A percentile compares a stretch with the other conserved stretches of the same genome.
phyloP scores from a whole-genome alignment of 2,888 invertebrate genomes.

The Pseudococcus longispinus region DNA sequence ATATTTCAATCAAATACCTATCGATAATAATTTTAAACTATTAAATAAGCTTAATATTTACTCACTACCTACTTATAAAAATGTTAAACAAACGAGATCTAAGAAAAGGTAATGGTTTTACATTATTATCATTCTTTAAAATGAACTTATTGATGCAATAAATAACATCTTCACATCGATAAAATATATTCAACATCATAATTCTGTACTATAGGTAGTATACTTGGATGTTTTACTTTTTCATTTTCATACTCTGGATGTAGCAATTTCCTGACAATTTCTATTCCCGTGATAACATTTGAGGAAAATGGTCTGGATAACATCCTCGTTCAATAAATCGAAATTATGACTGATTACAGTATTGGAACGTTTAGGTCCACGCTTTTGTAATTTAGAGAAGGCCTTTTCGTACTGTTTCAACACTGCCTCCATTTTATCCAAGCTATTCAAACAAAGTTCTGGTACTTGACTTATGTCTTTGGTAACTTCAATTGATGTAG shows the following conservation, averaged over 20 bases:
- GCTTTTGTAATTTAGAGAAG: conserved; percentile 26
- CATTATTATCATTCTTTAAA: neutral
- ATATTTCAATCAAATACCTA: too few relatives aligned
- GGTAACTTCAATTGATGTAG: neutral
- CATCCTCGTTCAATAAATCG: conserved; percentile 41
- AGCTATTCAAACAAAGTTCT: conserved; percentile 39
- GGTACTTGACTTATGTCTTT: neutral
- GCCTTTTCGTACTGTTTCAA: conserved; percentile 50
- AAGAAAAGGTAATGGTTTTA: neutral
- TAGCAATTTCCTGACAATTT: conserved; percentile 24
- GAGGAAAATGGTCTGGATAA: conserved; percentile 49
- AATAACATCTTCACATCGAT: neutral
- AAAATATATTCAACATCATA: neutral
- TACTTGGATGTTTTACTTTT: neutral
- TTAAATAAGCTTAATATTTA: neutral
- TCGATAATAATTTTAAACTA: too few relatives aligned
- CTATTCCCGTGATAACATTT: conserved; percentile 45
- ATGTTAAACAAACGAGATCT: conserved; percentile 4
- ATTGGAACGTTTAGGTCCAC: conserved; percentile 34
- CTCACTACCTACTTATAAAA: neutral
- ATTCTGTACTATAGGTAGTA: too few relatives aligned
- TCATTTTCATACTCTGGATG: neutral
- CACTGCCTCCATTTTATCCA: conserved; percentile 46
- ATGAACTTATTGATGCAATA: neutral
- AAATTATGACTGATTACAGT: conserved; percentile 30